A percentile compares a stretch with the other conserved stretches of the same genome.
Conservation (phyloP, 2,113 vertebrate species). For the Hymenochirus boettgeri region DNA sequence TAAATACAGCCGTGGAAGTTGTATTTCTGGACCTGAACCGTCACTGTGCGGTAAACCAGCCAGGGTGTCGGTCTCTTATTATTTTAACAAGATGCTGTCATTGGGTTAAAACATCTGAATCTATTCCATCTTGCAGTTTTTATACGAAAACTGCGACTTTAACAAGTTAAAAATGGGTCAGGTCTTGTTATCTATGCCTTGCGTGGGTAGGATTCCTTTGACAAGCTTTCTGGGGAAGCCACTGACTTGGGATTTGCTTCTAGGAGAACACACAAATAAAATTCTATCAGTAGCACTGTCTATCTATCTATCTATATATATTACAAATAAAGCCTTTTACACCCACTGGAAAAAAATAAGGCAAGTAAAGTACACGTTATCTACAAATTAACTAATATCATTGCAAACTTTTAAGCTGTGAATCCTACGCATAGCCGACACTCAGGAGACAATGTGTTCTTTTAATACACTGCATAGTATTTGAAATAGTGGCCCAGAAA, state of each 20-base stretch:
- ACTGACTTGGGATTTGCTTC: conserved; percentile 77
- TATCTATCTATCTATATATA: no score
- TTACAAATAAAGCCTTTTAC: conserved; percentile 74
- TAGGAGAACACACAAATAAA: conserved; percentile 66
- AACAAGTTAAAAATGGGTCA: conserved; percentile 76
- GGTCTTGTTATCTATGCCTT: conserved; percentile 79
- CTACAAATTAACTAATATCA: conserved; percentile 74
- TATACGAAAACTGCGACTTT: conserved; percentile 51
- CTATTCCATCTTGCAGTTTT: background rate
- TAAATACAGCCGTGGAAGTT: no score
- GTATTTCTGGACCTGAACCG: no score
- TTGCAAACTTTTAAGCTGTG: conserved; percentile 62
- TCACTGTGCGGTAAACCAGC: no score
- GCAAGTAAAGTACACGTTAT: conserved; percentile 71
- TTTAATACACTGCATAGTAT: conserved; percentile 46
- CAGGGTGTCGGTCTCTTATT: no score
- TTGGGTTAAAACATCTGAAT: background rate
- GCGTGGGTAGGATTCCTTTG: conserved; percentile 91
- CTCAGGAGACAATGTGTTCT: conserved; percentile 51
- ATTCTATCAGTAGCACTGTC: conserved; percentile 75
- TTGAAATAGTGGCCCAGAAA: conserved; percentile 46
- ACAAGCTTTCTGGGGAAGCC: conserved; percentile 90
- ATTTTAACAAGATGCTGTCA: background rate
- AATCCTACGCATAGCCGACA: conserved; percentile 63
- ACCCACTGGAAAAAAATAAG: conserved; percentile 67